A percentile compares a stretch with the other conserved stretches of the same genome.
phyloP scores from a whole-genome alignment of 2,113 vertebrate species.

The Scophthalmus maximus region DNA sequence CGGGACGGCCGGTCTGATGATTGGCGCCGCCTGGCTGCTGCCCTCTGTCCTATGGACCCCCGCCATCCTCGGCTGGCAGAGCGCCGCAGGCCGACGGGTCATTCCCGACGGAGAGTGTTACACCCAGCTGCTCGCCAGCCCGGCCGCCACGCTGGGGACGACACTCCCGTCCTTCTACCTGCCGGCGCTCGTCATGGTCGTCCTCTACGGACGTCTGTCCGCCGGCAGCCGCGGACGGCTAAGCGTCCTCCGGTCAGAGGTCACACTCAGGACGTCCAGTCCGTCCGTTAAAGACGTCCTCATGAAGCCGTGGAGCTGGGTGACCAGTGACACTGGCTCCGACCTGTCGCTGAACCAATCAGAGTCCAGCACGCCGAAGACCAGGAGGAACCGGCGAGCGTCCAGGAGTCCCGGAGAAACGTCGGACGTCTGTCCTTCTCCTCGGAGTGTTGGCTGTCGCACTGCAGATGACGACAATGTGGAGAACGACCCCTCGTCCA shows the following conservation, averaged over 20 bases:
- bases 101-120: conserved; percentile 87
- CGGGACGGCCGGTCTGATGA: conserved; percentile 89
- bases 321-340: background rate
- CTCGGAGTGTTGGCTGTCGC: conserved; percentile 56
- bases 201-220: conserved; percentile 91
- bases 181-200: conserved; percentile 91
- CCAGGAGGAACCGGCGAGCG: conserved; percentile 66
- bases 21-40: conserved; percentile 89
- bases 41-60: conserved; percentile 93
- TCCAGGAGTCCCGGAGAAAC: conserved; percentile 51
- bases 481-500: conserved; percentile 28
- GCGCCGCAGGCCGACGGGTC: conserved; percentile 82
- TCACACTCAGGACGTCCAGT: background rate
- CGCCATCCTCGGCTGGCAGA: conserved; percentile 95
- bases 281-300: conserved; percentile 29
- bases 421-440: background rate
- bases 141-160: conserved; percentile 88
- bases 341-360: conserved; percentile 42
- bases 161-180: conserved; percentile 93
- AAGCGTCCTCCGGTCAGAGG: conserved; percentile 67
- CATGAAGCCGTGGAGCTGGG: conserved; percentile 8
- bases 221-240: conserved; percentile 88
- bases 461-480: conserved; percentile 42
- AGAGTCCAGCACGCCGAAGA: conserved; percentile 41
- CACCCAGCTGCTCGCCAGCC: conserved; percentile 92